Evolutionary conservation across 2,113 vertebrate genomes (phyloP).

Genomic region (Ammospiza nelsoni): DNA sequence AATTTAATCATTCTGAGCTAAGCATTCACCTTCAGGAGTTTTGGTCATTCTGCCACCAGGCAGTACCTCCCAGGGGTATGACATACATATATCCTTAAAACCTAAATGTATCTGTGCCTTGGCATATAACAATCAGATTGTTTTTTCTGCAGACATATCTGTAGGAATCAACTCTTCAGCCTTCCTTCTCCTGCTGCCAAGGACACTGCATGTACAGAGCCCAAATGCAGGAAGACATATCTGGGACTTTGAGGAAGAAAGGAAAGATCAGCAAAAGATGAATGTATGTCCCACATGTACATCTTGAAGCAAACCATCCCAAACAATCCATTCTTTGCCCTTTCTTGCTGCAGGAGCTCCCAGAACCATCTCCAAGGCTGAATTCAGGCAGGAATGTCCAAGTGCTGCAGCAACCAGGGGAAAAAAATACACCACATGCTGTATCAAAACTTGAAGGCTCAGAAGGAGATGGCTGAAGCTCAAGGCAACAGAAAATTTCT

Average conservation of each 20-base stretch:
- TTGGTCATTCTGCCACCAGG: background rate
- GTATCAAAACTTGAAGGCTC: background rate
- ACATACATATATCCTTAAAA: background rate
- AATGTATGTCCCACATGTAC: background rate
- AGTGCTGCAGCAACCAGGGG: background rate
- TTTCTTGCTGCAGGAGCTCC: background rate
- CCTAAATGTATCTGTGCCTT: background rate
- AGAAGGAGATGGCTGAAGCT: background rate
- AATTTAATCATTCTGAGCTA: background rate
- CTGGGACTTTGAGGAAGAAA: background rate
- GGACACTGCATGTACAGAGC: background rate
- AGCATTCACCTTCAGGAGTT: background rate
- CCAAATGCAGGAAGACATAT: background rate
- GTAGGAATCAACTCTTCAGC: background rate
- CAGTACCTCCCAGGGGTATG: background rate
- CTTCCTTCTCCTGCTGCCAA: background rate
- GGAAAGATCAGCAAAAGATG: background rate
- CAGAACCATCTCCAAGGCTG: background rate
- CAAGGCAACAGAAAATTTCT: background rate
- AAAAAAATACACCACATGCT: background rate
- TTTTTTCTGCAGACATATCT: background rate
- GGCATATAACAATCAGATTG: background rate
- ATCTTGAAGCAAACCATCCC: background rate
- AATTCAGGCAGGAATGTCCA: background rate
- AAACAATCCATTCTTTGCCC: background rate